These are phyloP conservation scores for Hoplodrina ambigua DNA, from an alignment of 2,888 invertebrate species.

Conservation along the genomic window DNA sequence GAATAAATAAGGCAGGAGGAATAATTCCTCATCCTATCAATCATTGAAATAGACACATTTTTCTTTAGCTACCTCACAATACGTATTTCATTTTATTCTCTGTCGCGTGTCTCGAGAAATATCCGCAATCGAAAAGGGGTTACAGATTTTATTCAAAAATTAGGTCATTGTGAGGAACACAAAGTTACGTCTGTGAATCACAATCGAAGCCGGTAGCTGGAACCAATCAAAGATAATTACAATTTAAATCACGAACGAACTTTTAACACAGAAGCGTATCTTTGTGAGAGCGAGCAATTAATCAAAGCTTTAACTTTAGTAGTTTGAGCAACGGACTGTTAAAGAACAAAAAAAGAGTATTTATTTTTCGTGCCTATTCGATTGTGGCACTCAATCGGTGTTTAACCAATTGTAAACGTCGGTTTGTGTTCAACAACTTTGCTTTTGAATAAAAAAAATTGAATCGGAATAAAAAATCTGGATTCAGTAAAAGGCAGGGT, in stretches of 20 bases:
- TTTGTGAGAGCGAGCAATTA: slow-evolving; percentile 57
- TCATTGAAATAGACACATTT: background rate
- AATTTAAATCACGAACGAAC: slow-evolving; percentile 59
- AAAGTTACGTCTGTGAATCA: slow-evolving; percentile 47
- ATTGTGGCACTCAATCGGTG: slow-evolving; percentile 53
- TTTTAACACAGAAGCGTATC: slow-evolving; percentile 61
- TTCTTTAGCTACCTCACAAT: background rate
- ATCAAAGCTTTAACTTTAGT: slow-evolving; percentile 54
- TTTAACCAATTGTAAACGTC: slow-evolving; percentile 56
- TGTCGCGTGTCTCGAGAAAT: background rate
- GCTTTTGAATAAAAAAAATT: slow-evolving; percentile 37
- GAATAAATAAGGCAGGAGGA: background rate
- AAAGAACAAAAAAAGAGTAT: slow-evolving; percentile 45
- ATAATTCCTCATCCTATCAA: background rate
- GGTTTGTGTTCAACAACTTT: slow-evolving; percentile 44
- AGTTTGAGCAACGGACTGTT: slow-evolving; percentile 47
- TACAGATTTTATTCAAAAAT: slow-evolving; percentile 17
- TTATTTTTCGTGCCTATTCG: slow-evolving; percentile 35
- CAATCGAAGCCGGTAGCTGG: slow-evolving; percentile 51
- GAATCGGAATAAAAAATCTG: slow-evolving; percentile 15
- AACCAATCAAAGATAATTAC: slow-evolving; percentile 63
- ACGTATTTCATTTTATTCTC: background rate
- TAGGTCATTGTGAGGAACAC: slow-evolving; percentile 37
- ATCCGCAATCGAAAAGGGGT: slow-evolving; percentile 5
- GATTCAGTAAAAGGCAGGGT: slow-evolving; percentile 5